These are phyloP conservation scores for Ectemnius lituratus DNA, from an alignment of 2,888 invertebrate genomes.

Conservation along the genomic window DNA sequence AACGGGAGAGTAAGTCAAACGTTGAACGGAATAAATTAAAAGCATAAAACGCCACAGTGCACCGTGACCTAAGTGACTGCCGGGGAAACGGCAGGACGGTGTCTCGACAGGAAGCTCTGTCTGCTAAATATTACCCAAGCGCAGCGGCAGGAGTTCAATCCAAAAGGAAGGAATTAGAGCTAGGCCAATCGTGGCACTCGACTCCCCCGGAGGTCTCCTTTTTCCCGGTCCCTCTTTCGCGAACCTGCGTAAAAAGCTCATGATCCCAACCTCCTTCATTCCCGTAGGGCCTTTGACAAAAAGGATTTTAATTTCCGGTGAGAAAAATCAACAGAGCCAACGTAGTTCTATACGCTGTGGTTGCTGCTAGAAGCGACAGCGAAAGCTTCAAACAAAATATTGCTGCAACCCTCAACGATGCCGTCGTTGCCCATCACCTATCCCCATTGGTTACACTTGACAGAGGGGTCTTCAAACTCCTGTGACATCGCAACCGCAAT, in stretches of 20 bases:
- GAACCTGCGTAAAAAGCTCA: slow-evolving; percentile 2
- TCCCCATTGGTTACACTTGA: neutral
- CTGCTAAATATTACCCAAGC: neutral
- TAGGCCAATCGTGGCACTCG: neutral
- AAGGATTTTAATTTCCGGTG: slow-evolving; percentile 76
- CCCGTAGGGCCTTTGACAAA: slow-evolving; percentile 53
- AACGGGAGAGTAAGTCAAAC: neutral
- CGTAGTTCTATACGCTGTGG: slow-evolving; percentile 24
- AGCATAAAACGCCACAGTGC: neutral
- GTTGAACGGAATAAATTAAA: neutral
- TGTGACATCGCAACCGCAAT: neutral
- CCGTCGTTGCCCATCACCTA: neutral
- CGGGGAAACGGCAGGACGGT: neutral
- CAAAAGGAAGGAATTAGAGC: neutral
- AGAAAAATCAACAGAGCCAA: slow-evolving; percentile 68
- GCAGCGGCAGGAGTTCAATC: neutral
- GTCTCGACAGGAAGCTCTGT: slow-evolving; percentile 2
- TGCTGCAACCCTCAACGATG: neutral
- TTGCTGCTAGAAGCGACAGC: too few species aligned
- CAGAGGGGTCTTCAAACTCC: neutral
- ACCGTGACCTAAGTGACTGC: neutral
- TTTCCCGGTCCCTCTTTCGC: neutral
- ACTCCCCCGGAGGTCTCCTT: neutral
- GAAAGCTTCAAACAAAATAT: neutral
- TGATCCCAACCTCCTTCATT: neutral